These are phyloP conservation scores for Saguinus midas DNA, from an alignment of 2,113 vertebrate species.

Conservation along the genomic window DNA sequence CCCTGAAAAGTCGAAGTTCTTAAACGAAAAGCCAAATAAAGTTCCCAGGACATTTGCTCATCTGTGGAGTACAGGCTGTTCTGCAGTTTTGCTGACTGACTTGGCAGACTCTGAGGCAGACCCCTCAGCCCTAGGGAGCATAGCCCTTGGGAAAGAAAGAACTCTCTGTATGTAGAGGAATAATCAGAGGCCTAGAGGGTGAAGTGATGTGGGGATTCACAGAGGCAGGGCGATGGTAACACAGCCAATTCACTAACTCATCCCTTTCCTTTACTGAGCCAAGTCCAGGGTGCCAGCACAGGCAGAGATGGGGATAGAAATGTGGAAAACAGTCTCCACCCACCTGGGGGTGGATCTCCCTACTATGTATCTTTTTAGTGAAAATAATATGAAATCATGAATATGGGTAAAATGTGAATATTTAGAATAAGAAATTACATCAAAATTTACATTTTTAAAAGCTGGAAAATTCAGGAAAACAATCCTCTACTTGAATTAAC, in stretches of 20 bases:
- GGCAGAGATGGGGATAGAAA: neutral
- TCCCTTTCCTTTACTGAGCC: neutral
- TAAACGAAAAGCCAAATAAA: neutral
- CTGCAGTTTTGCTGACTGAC: too few relatives aligned
- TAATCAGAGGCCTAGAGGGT: neutral
- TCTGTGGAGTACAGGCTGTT: neutral
- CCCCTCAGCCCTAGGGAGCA: neutral
- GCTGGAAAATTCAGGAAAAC: neutral
- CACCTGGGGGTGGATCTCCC: neutral
- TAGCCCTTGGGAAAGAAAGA: neutral
- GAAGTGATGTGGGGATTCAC: neutral
- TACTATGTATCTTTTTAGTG: neutral
- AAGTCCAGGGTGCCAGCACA: neutral
- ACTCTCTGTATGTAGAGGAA: neutral
- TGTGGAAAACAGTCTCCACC: neutral
- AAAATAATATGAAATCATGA: neutral
- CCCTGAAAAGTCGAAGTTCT: neutral
- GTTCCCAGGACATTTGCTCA: neutral
- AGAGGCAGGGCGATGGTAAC: neutral
- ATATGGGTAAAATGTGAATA: neutral
- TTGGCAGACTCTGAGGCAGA: neutral
- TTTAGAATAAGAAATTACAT: neutral
- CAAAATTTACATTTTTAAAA: neutral
- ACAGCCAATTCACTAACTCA: neutral
- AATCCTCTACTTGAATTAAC: neutral